Percentiles rank a stretch among this genome's conserved stretches.
Evolutionary conservation across 2,113 vertebrate genomes (phyloP).

Genomic region (Scatophagus argus): DNA sequence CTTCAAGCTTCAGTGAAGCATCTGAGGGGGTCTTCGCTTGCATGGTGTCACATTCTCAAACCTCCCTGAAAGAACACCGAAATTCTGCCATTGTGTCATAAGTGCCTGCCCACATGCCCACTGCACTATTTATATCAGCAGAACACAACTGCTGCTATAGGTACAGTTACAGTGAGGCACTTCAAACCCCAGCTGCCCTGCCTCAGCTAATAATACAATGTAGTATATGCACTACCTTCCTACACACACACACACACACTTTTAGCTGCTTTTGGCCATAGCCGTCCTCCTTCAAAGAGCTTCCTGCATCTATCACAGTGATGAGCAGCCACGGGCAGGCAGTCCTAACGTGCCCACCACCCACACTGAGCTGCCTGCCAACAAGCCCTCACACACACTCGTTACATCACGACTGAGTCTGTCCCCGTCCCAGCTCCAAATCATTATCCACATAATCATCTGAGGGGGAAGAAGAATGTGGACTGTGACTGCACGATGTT

Average conservation of each 20-base stretch:
- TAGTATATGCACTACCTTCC: slow-evolving; percentile 39
- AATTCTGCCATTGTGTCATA: slow-evolving; percentile 78
- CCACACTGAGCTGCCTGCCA: slow-evolving; percentile 55
- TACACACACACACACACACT: slow-evolving; percentile 31
- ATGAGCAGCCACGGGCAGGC: slow-evolving; percentile 64
- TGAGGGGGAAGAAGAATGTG: background rate
- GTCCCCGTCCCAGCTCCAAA: slow-evolving; percentile 49
- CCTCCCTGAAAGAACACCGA: slow-evolving; percentile 71
- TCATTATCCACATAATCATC: slow-evolving; percentile 54
- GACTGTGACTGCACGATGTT: background rate
- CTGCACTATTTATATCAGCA: slow-evolving; percentile 79
- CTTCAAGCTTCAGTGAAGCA: slow-evolving; percentile 62
- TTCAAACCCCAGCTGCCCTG: slow-evolving; percentile 76
- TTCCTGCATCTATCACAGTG: slow-evolving; percentile 63
- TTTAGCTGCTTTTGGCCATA: slow-evolving; percentile 44
- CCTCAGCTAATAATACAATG: slow-evolving; percentile 73
- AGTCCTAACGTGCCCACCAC: slow-evolving; percentile 46
- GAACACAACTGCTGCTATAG: slow-evolving; percentile 81
- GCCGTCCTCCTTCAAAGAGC: slow-evolving; percentile 43
- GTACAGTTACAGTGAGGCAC: slow-evolving; percentile 78
- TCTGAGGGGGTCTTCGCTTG: slow-evolving; percentile 53
- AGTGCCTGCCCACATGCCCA: slow-evolving; percentile 70
- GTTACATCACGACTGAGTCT: slow-evolving; percentile 55
- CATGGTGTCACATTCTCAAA: slow-evolving; percentile 75
- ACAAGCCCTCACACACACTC: slow-evolving; percentile 41